phyloP scores from a whole-genome alignment of 2,888 invertebrate genomes.

The Nymphalis polychloros region DNA sequence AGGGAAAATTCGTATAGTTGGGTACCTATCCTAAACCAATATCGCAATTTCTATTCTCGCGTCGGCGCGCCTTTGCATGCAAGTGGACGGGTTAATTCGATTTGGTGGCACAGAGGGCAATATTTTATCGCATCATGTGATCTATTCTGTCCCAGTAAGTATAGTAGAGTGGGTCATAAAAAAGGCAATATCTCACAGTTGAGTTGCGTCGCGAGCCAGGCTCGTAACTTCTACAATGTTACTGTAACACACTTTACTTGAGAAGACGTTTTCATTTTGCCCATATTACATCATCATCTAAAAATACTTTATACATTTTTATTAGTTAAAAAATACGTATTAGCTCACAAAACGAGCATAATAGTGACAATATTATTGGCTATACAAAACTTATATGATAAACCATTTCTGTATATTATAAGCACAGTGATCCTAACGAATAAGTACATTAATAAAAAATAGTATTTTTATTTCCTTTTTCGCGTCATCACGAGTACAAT shows the following conservation, averaged over 20 bases:
- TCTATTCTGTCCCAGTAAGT: slow-evolving; percentile 79
- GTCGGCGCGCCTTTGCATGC: slow-evolving; percentile 75
- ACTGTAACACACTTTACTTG: slow-evolving; percentile 67
- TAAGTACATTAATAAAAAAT: background rate
- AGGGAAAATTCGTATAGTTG: slow-evolving; percentile 65
- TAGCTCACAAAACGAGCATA: too few species aligned
- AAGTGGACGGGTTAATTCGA: slow-evolving; percentile 82
- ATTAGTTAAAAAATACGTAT: background rate
- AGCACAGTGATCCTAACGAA: background rate
- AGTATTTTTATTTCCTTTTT: slow-evolving; percentile 6
- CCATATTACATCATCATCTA: slow-evolving; percentile 2
- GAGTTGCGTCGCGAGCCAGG: slow-evolving; percentile 74
- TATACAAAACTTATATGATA: too few species aligned
- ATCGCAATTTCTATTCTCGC: slow-evolving; percentile 75
- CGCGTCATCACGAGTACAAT: slow-evolving; percentile 43
- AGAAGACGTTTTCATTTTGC: slow-evolving; percentile 57
- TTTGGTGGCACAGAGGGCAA: slow-evolving; percentile 76
- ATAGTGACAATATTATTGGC: too few species aligned
- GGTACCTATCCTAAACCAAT: slow-evolving; percentile 66
- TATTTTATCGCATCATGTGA: slow-evolving; percentile 82
- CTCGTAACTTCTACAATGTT: slow-evolving; percentile 81
- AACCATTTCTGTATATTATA: background rate
- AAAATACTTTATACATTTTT: slow-evolving; percentile 19
- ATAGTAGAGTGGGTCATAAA: slow-evolving; percentile 80
- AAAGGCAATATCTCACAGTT: slow-evolving; percentile 82